Evolutionary conservation across 2,888 invertebrate genomes (phyloP).

Genomic region (Gibbula magus): DNA sequence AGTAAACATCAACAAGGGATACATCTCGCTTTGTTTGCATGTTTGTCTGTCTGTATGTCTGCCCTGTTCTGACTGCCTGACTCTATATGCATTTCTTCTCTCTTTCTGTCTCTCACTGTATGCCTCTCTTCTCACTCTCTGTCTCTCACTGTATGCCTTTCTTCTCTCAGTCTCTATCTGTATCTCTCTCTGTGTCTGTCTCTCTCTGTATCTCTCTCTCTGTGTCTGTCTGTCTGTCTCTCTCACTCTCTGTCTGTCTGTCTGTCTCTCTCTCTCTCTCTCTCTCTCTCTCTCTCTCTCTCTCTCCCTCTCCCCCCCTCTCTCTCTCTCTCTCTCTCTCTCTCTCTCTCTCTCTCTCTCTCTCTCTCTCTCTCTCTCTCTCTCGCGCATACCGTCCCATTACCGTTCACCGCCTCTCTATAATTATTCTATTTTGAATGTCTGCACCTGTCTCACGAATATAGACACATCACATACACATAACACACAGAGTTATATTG

Average conservation of each 20-base stretch:
- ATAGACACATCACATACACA: background rate
- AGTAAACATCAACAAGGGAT: no score
- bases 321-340: no score
- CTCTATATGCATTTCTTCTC: background rate
- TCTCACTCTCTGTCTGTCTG: background rate
- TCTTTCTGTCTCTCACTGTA: background rate
- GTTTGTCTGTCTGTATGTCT: no score
- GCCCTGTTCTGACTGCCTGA: background rate
- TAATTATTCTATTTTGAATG: background rate
- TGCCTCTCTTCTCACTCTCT: background rate
- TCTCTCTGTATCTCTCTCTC: no score
- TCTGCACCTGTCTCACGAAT: background rate
- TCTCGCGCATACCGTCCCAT: no score
- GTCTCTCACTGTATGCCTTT: background rate
- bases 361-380: no score
- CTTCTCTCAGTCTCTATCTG: background rate
- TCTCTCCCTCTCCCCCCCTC: background rate
- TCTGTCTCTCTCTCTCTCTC: background rate
- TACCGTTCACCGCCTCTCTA: background rate
- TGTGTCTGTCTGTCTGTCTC: no score
- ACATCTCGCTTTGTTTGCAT: no score
- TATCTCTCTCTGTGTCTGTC: no score
- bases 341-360: no score
- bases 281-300: slow-evolving; percentile 10
- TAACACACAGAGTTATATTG: background rate